Conservation (phyloP, 2,113 vertebrate species). For the Ochotona curzoniae region DNA sequence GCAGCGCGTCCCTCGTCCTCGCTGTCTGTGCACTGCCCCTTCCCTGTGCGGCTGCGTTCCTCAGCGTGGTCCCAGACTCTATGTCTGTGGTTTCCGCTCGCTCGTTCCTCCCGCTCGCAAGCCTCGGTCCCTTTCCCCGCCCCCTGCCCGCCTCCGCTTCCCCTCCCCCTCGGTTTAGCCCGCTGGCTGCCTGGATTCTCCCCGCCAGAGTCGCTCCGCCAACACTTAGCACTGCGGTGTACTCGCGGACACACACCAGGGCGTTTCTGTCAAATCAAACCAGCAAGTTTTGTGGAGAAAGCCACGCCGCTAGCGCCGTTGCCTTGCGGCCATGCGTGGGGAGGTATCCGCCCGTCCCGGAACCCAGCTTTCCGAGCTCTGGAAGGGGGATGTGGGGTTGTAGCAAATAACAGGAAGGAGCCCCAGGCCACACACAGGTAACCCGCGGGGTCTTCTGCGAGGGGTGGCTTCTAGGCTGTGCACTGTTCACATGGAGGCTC, state of each 20-base stretch:
- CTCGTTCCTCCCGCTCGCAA: not conserved
- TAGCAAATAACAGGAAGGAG: not conserved
- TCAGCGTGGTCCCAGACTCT: not conserved
- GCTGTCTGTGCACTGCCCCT: not conserved
- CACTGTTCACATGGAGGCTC: not conserved
- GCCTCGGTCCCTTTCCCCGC: not conserved
- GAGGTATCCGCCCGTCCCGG: not conserved
- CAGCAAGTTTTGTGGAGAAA: conserved; percentile 43
- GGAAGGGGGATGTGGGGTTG: not conserved
- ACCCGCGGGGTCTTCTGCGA: not conserved
- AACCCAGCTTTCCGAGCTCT: not conserved
- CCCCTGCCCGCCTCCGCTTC: too few relatives aligned
- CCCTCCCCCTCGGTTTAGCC: not conserved
- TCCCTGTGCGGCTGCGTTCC: not conserved
- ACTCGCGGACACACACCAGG: conserved; percentile 56
- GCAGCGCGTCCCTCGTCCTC: conserved; percentile 12
- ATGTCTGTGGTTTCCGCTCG: conserved; percentile 35
- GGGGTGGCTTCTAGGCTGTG: not conserved
- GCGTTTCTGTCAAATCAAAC: conserved; percentile 14
- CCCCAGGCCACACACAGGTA: conserved; percentile 42
- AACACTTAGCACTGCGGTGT: conserved; percentile 57
- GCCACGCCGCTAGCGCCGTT: not conserved
- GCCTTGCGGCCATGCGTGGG: rapidly evolving
- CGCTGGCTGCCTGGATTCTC: conserved; percentile 56
- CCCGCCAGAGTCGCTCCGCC: conserved; percentile 26